These are phyloP conservation scores for Brachionus rubens DNA, from an alignment of 1,140 invertebrate species.

Conservation along the genomic window DNA sequence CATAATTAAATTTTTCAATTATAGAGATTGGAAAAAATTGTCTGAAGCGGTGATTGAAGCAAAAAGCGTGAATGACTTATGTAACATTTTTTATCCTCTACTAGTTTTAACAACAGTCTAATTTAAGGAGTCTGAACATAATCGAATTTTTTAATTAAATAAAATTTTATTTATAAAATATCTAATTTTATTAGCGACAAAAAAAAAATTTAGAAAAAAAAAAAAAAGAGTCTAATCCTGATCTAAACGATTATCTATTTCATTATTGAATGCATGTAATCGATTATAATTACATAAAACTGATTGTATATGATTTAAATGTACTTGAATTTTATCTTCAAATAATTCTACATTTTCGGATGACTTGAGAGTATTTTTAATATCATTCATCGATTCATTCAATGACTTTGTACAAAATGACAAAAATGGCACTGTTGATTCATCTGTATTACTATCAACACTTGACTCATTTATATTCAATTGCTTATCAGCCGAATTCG, in stretches of 20 bases:
- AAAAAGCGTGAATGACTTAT: no score
- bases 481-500: neutral
- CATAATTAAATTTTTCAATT: no score
- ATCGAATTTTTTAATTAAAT: neutral
- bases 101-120: no score
- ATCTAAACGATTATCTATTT: neutral
- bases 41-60: no score
- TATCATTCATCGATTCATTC: conserved; percentile 83
- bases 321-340: conserved; percentile 83
- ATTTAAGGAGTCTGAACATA: no score
- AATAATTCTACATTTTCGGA: conserved; percentile 74
- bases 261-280: conserved; percentile 57
- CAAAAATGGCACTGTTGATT: neutral
- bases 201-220: neutral
- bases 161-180: conserved; percentile 23
- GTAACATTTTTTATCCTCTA: no score
- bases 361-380: conserved; percentile 73
- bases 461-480: neutral
- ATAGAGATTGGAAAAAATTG: no score
- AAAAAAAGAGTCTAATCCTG: neutral
- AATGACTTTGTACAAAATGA: conserved; percentile 84
- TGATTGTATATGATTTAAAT: conserved; percentile 84
- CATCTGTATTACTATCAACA: neutral
- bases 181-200: conserved; percentile 13
- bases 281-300: conserved; percentile 70